Conservation (phyloP, 2,888 invertebrate species). For the Sarcophaga subvicina region DNA sequence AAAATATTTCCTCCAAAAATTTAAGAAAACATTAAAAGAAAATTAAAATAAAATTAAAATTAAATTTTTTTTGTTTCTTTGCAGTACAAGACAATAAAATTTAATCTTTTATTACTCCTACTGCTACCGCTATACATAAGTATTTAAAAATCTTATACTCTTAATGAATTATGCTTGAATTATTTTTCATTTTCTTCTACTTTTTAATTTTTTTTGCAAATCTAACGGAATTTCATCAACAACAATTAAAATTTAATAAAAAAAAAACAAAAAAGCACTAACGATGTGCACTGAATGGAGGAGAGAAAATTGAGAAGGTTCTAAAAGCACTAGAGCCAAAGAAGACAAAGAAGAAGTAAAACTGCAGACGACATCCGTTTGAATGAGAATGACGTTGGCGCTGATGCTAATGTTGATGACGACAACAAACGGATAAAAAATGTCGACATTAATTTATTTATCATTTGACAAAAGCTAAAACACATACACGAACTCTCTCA, state of each 20-base stretch:
- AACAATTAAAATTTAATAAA: conserved; percentile 65
- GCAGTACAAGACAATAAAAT: too few relatives aligned
- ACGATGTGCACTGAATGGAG: conserved; percentile 47
- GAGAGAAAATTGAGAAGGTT: background rate
- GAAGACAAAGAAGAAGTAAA: background rate
- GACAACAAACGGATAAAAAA: conserved; percentile 64
- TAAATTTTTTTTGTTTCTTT: too few relatives aligned
- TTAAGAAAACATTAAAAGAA: background rate
- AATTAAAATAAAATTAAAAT: background rate
- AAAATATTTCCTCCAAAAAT: background rate
- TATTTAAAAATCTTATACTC: too few relatives aligned
- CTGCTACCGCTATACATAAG: too few relatives aligned
- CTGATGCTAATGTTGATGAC: conserved; percentile 1
- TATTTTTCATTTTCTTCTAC: too few relatives aligned
- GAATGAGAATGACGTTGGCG: conserved; percentile 4
- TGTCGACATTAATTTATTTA: conserved; percentile 69
- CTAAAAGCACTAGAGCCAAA: background rate
- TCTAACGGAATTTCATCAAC: conserved; percentile 35
- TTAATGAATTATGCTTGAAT: too few relatives aligned
- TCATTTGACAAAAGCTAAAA: conserved; percentile 68
- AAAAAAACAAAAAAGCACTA: conserved; percentile 41
- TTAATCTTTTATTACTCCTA: too few relatives aligned
- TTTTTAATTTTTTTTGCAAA: too few relatives aligned
- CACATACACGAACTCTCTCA: conserved; percentile 43
- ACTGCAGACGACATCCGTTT: conserved; percentile 64